Conservation (phyloP, 2,888 invertebrate genomes). For the Cynaeus angustus region DNA sequence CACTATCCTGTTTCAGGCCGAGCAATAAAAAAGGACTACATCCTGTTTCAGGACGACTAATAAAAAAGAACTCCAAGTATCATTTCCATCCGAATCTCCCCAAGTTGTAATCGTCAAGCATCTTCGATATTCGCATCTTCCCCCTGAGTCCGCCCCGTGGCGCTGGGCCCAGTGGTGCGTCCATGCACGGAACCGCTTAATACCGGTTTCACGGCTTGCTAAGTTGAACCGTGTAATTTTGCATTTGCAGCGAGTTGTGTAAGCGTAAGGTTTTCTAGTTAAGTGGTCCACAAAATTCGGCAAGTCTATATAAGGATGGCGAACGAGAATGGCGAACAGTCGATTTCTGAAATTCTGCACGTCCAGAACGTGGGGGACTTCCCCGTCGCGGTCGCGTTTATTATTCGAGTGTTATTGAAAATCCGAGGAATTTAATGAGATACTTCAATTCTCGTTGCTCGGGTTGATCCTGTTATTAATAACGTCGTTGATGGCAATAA, state of each 20-base stretch:
- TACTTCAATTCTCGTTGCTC: slow-evolving; percentile 19
- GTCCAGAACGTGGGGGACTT: slow-evolving; percentile 47
- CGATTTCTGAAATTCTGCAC: slow-evolving; percentile 55
- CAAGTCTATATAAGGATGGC: slow-evolving; percentile 75
- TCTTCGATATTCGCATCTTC: background rate
- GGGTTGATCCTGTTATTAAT: slow-evolving; percentile 15
- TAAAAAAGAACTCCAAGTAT: too few relatives aligned
- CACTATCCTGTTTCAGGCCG: too few relatives aligned
- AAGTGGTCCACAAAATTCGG: slow-evolving; percentile 78
- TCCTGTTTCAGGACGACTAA: too few relatives aligned
- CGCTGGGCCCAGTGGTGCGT: slow-evolving; percentile 66
- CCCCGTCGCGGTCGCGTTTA: slow-evolving; percentile 15
- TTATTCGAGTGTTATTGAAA: slow-evolving; percentile 28
- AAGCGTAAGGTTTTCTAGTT: slow-evolving; percentile 77
- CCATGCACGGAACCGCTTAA: slow-evolving; percentile 71
- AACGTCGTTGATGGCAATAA: slow-evolving; percentile 20
- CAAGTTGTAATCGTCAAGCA: too few relatives aligned
- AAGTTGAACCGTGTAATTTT: slow-evolving; percentile 77
- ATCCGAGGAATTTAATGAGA: slow-evolving; percentile 40
- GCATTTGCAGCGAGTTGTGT: slow-evolving; percentile 74
- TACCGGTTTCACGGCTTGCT: slow-evolving; percentile 75
- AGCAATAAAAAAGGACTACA: too few relatives aligned
- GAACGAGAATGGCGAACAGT: slow-evolving; percentile 64
- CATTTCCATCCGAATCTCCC: too few relatives aligned
- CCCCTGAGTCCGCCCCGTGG: slow-evolving; percentile 48